Evolutionary conservation across 2,797 vertebrate species (phyloP).

Genomic region (Neoniphon sammara): DNA sequence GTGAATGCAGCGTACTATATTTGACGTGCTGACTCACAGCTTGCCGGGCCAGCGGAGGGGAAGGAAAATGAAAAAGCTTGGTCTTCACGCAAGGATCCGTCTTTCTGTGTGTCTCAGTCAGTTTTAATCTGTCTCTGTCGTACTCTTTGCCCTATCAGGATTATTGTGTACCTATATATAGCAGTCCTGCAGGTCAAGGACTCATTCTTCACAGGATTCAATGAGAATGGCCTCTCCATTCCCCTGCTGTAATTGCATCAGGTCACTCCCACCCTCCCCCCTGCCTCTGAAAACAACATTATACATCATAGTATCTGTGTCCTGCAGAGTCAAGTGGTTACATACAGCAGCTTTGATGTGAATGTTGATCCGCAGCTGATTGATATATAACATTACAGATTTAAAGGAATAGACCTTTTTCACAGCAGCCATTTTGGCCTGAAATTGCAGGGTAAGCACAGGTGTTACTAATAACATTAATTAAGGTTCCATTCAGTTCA

Average conservation of each 20-base stretch:
- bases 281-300: constrained; percentile 19
- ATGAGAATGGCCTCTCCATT: constrained; percentile 3
- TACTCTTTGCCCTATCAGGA: constrained; percentile 17
- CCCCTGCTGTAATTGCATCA: constrained; percentile 30
- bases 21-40: constrained; percentile 58
- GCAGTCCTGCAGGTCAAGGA: constrained; percentile 41
- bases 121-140: constrained; percentile 30
- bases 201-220: constrained; percentile 33
- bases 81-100: neutral
- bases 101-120: constrained; percentile 12
- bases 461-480: too few species aligned
- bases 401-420: too few species aligned
- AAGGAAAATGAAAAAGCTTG: neutral
- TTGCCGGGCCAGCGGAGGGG: constrained; percentile 27
- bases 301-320: constrained; percentile 4
- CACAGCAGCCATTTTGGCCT: too few species aligned
- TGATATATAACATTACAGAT: neutral
- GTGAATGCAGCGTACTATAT: constrained; percentile 1
- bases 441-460: too few species aligned
- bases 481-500: too few species aligned
- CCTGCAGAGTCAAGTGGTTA: neutral
- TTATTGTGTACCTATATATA: constrained; percentile 30
- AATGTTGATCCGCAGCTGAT: constrained; percentile 3
- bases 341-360: neutral
- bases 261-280: constrained; percentile 6